Base-by-base conservation (phyloP, 1,140 invertebrate genomes). In the Delia radicum region DNA sequence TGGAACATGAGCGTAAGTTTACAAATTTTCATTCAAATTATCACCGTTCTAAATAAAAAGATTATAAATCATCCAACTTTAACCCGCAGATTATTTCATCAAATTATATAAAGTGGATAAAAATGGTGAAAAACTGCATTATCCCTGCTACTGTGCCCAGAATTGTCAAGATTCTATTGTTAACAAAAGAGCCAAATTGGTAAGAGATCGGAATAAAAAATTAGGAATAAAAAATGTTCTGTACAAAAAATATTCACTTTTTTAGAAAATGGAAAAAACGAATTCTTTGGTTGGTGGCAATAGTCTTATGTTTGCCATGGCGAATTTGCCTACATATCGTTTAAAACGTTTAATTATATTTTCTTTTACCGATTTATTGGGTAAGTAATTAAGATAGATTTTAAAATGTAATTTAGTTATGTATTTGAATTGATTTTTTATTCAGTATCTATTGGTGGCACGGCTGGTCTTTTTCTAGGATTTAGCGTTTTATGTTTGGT, bases 381-480 rank as follows among this genome's bases (percentile, higher is more conserved):
- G 84, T 84, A 79, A 62, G 29, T 21, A 12, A 65, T n/a, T n/a
- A n/a, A n/a, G n/a, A n/a, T n/a, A n/a, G n/a, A n/a, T n/a, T n/a
- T n/a, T n/a, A n/a, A n/a, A n/a, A n/a, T n/a, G n/a, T n/a, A n/a
- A n/a, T n/a, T n/a, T n/a, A n/a, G n/a, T n/a, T n/a, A n/a, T n/a
- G n/a, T n/a, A n/a, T n/a, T n/a, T n/a, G n/a, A 31, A 7, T 37
- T 65, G 8, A 0, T 12, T 55, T 63, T n/a, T 29, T 63, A 37
- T 31, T 42, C 10, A 28, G n/a, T 15, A 77, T 89, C 91, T 8
- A 89, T 93, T n/a, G 92, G 92, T 21, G 90, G 91, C 15, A 92
- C 91, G 84, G 91, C 91, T 1, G 92, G 91, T 2, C 81, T 93
- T 1, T 92, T 92, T 80, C 87, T 93, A 0, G 92, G 92, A 7